A percentile compares a stretch with the other conserved stretches of the same genome.
Evolutionary conservation across 2,113 vertebrate species (phyloP).

Genomic region (Pollimyrus isidori): DNA sequence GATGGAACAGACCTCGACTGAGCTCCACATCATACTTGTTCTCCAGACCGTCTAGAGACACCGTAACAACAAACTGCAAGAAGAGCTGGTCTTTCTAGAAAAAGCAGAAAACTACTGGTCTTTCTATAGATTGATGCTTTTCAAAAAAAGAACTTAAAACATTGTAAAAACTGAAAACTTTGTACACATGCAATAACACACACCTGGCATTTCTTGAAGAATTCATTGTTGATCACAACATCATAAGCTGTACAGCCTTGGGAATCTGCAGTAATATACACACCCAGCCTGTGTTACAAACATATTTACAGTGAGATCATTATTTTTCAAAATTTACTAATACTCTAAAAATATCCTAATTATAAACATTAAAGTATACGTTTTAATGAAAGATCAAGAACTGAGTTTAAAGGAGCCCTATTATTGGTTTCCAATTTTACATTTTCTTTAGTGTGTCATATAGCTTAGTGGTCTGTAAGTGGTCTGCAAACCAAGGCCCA

Average conservation of each 20-base stretch:
- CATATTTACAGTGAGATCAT: too few species aligned
- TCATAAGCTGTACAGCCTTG: constrained; percentile 77
- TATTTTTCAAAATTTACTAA: not conserved
- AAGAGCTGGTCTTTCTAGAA: constrained; percentile 62
- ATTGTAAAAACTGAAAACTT: not conserved
- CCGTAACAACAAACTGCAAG: constrained; percentile 75
- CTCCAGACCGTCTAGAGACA: constrained; percentile 77
- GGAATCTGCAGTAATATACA: constrained; percentile 48
- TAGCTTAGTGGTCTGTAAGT: not conserved
- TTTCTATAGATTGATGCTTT: not conserved
- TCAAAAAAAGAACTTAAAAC: not conserved
- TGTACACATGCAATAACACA: not conserved
- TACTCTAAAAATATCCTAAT: not conserved
- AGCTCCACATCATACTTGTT: constrained; percentile 73
- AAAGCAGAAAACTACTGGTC: constrained; percentile 7
- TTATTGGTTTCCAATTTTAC: not conserved
- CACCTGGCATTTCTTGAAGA: constrained; percentile 76
- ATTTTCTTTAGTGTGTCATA: not conserved
- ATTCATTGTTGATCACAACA: constrained; percentile 72
- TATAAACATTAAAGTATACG: not conserved
- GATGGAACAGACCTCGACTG: constrained; percentile 53
- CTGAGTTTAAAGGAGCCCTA: not conserved
- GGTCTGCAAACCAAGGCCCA: not conserved
- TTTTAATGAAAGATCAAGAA: not conserved
- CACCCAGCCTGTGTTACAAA: too few species aligned